Conservation (phyloP, 2,888 invertebrate species). For the Callyntrura sp. region DNA sequence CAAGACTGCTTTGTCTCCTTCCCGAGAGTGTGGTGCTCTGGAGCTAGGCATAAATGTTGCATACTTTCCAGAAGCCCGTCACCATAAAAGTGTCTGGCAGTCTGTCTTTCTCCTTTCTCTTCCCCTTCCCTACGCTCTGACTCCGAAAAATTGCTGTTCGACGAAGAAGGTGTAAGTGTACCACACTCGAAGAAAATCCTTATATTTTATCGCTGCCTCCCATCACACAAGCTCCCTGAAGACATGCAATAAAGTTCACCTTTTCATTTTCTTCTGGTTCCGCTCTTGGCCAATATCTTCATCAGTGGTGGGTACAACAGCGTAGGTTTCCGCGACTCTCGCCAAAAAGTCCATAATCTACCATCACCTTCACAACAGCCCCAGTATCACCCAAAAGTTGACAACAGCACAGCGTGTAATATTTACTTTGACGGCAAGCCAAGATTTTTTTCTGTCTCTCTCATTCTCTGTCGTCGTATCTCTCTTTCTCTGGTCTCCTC, state of each 20-base stretch:
- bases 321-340: background rate
- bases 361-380: background rate
- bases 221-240: constrained; percentile 54
- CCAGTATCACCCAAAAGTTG: constrained; percentile 30
- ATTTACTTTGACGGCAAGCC: constrained; percentile 48
- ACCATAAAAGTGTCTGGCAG: background rate
- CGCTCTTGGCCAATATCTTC: constrained; percentile 36
- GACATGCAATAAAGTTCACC: constrained; percentile 66
- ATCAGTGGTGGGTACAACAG: constrained; percentile 22
- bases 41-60: background rate
- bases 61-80: background rate
- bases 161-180: background rate
- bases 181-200: constrained; percentile 21
- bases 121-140: background rate
- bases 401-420: constrained; percentile 44
- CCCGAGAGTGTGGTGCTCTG: background rate
- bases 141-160: constrained; percentile 14
- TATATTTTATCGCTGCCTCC: constrained; percentile 43
- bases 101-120: background rate
- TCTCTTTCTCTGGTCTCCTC: constrained; percentile 5
- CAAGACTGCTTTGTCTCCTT: background rate
- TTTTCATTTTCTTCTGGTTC: constrained; percentile 63
- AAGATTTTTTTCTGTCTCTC: constrained; percentile 35
- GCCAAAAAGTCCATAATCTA: constrained; percentile 56
- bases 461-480: background rate